Evolutionary conservation across 2,113 vertebrate species (phyloP).

Genomic region (Sander vitreus): DNA sequence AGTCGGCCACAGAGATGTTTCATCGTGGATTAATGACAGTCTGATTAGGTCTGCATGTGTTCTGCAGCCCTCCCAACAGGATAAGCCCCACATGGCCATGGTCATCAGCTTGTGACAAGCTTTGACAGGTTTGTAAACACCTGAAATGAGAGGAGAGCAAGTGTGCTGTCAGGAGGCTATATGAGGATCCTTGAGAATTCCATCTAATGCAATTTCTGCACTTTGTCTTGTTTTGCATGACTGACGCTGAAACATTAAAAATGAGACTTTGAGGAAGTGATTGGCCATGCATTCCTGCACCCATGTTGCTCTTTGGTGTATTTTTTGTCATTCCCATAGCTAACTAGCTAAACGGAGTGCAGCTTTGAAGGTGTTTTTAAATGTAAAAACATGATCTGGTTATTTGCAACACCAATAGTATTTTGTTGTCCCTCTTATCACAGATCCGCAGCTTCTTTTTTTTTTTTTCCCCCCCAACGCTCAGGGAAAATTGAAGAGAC

Average conservation of each 20-base stretch:
- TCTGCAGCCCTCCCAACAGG: constrained; percentile 32
- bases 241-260: not conserved
- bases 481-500: not conserved
- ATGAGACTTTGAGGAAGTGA: not conserved
- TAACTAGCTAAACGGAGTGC: not conserved
- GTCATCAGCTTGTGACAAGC: constrained; percentile 48
- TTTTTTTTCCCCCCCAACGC: no score
- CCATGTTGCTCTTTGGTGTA: not conserved
- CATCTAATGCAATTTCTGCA: not conserved
- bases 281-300: not conserved
- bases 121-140: constrained; percentile 60
- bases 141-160: constrained; percentile 25
- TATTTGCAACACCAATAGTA: constrained; percentile 2
- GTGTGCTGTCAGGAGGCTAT: constrained; percentile 6
- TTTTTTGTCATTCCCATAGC: constrained; percentile 1
- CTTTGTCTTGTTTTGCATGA: not conserved
- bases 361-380: not conserved
- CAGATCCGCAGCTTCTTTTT: constrained; percentile 21
- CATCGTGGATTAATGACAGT: constrained; percentile 53
- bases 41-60: constrained; percentile 55
- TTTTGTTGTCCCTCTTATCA: constrained; percentile 21
- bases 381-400: not conserved
- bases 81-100: constrained; percentile 50
- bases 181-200: constrained; percentile 10
- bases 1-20: constrained; percentile 51